phyloP scores from a whole-genome alignment of 2,113 vertebrate genomes.

The Proterorhinus semilunaris region DNA sequence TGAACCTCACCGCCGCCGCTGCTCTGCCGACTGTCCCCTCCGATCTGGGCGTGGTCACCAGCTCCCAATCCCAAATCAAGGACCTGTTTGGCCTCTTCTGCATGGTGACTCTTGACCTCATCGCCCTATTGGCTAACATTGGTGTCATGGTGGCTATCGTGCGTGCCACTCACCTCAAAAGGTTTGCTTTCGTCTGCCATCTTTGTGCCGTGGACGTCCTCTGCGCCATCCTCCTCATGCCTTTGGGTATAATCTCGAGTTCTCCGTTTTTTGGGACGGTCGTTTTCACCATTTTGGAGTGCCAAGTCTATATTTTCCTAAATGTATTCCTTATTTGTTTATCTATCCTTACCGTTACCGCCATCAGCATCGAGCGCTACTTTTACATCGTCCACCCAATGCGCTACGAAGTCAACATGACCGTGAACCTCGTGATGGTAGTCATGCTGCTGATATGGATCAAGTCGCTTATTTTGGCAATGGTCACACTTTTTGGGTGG shows the following conservation, averaged over 20 bases:
- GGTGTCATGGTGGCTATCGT: conserved; percentile 85
- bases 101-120: conserved; percentile 85
- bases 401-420: conserved; percentile 88
- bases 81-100: conserved; percentile 82
- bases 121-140: conserved; percentile 84
- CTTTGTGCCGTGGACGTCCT: conserved; percentile 89
- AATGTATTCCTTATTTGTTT: conserved; percentile 89
- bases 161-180: conserved; percentile 84
- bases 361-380: conserved; percentile 90
- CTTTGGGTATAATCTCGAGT: conserved; percentile 86
- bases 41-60: conserved; percentile 63
- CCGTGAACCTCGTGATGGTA: conserved; percentile 79
- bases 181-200: conserved; percentile 89
- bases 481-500: conserved; percentile 83
- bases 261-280: conserved; percentile 84
- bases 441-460: conserved; percentile 85
- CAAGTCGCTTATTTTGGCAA: conserved; percentile 78
- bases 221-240: conserved; percentile 92
- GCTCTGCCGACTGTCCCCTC: conserved; percentile 70
- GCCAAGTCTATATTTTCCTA: conserved; percentile 86
- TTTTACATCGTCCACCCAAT: conserved; percentile 92
- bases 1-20: conserved; percentile 59
- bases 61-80: conserved; percentile 76
- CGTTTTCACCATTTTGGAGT: conserved; percentile 84
- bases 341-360: conserved; percentile 87